These are phyloP conservation scores for Eretmocerus hayati DNA, from an alignment of 2,888 invertebrate species.

Conservation along the genomic window DNA sequence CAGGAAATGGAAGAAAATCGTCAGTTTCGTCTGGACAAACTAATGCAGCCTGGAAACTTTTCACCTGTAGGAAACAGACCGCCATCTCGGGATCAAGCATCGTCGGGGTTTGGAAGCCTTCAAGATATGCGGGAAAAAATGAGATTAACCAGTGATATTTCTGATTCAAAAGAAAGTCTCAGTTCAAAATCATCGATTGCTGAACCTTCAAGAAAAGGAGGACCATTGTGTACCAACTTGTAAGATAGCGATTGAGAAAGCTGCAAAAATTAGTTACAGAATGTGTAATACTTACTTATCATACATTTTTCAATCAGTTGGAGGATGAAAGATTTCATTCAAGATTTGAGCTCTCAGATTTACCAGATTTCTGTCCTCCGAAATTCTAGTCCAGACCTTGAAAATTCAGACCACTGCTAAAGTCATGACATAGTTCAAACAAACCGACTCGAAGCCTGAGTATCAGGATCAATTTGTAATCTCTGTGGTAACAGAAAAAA, in stretches of 20 bases:
- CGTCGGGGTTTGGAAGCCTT: slow-evolving; percentile 37
- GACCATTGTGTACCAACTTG: slow-evolving; percentile 33
- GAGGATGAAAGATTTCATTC: no score
- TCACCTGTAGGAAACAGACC: slow-evolving; percentile 22
- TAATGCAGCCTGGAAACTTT: slow-evolving; percentile 16
- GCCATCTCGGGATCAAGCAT: slow-evolving; percentile 32
- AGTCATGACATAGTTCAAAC: no score
- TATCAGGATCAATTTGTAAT: no score
- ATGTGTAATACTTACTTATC: no score
- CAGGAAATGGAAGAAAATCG: slow-evolving; percentile 19
- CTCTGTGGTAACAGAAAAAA: no score
- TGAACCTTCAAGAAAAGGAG: slow-evolving; percentile 23
- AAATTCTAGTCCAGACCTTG: no score
- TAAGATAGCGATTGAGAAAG: slow-evolving; percentile 24
- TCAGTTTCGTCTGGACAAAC: slow-evolving; percentile 15
- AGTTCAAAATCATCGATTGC: slow-evolving; percentile 25
- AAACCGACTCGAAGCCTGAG: no score
- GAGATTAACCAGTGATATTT: slow-evolving; percentile 12
- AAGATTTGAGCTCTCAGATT: no score
- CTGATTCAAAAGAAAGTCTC: slow-evolving; percentile 26
- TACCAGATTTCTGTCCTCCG: no score
- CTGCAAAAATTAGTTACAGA: no score
- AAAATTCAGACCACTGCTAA: no score
- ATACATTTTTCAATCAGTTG: no score
- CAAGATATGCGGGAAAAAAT: slow-evolving; percentile 29